Evolutionary conservation across 2,797 vertebrate genomes (phyloP), one percentile per base, ranked within the genome.

Genomic region (Parauchenoglanis ngamensis): DNA sequence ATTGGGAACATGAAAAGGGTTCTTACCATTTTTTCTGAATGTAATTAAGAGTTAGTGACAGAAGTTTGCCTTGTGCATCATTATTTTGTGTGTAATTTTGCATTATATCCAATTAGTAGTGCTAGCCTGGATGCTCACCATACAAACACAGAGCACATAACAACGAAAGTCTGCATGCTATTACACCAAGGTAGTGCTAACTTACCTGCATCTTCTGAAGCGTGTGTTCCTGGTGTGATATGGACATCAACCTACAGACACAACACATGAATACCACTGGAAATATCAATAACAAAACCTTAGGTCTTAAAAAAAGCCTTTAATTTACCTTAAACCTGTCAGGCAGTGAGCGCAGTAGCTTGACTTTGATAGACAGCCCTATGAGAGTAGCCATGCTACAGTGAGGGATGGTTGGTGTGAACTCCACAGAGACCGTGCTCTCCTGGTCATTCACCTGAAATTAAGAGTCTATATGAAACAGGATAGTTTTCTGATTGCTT

Each of bases 331-430:
- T 98, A 90, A 98, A 98, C 19, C 97, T 94, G 88, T 96, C 94
- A 0, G 97, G 97, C 85, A 99, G 94, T 0, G 97, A 98, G 35
- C 97, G 94, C 8, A 99, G 93, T 76, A 99, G 92, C 89, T 99
- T 98, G 57, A 98, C 97, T 93, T 98, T 98, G 91, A 99, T 98
- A 28, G 98, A 98, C 83, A 98, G 95, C 13, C 97, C 97, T 0
- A 98, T 98, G 63, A 98, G 94, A 0, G 97, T 99, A 0, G 97
- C 97, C 97, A 98, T 98, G 94, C 98, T 99, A 93, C 97, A 99
- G 95, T 98, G 97, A 0, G 97, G 98, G 83, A 98, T 98, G 21
- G 97, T 99, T 88, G 97, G 97, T 0, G 97, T 98, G 93, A 99
- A 98, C 92, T 97, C 96, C 23, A 98, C 93, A 0, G 92, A 93